phyloP scores from a whole-genome alignment of 2,797 vertebrate genomes.

The Tokudaia muenninki region DNA sequence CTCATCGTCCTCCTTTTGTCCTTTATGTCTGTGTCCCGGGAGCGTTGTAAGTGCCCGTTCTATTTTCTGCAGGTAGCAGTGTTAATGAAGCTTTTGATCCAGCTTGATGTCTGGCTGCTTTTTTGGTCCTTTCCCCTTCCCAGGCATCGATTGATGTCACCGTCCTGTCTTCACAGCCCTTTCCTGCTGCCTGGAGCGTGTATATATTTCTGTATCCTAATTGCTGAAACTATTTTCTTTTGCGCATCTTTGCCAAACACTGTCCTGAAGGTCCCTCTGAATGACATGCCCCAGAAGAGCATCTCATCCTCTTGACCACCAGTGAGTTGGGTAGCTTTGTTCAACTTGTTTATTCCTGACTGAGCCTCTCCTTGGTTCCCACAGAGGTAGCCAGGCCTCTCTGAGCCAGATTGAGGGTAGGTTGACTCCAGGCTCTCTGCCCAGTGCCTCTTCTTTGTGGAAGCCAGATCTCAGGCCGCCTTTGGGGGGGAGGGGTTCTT shows the following conservation, averaged over 20 bases:
- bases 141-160: background rate
- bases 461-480: background rate
- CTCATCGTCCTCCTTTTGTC: background rate
- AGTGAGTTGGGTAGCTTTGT: background rate
- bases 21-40: background rate
- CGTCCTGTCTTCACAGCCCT: background rate
- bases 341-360: background rate
- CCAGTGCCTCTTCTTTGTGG: background rate
- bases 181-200: background rate
- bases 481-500: background rate
- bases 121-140: background rate
- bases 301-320: background rate
- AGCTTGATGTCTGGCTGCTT: background rate
- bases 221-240: slow-evolving; percentile 15
- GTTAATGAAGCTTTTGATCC: background rate
- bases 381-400: background rate
- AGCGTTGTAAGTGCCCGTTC: background rate
- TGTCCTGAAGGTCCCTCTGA: background rate
- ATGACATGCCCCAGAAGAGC: background rate
- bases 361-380: too few species aligned
- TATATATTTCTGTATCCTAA: background rate
- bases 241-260: background rate
- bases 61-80: background rate
- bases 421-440: background rate
- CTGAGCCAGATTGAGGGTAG: fast-evolving